A percentile compares a stretch with the other conserved stretches of the same genome.
phyloP scores from a whole-genome alignment of 2,797 vertebrate genomes.

The Periparus ater region DNA sequence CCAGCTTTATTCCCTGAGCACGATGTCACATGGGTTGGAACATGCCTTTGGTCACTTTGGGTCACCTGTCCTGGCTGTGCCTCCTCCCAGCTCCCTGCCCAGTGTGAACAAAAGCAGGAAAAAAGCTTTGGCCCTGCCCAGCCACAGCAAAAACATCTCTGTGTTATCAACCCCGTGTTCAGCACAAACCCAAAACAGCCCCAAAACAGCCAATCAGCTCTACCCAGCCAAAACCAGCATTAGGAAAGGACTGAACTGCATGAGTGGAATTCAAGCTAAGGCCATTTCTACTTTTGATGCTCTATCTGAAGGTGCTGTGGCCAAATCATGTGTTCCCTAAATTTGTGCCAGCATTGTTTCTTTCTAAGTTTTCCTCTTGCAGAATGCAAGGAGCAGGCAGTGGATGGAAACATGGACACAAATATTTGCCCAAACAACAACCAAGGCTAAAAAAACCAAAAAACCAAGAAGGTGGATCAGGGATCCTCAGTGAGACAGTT shows the following conservation, averaged over 20 bases:
- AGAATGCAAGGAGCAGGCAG: rapidly evolving
- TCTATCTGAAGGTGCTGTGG: background rate
- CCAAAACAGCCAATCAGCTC: background rate
- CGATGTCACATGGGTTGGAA: background rate
- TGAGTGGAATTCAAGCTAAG: background rate
- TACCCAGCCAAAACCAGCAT: background rate
- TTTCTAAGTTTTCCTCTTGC: background rate
- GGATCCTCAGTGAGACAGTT: background rate
- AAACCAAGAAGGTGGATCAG: too few relatives aligned
- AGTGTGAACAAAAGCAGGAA: background rate
- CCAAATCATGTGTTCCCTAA: background rate
- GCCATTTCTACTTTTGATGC: background rate
- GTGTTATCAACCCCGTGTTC: rapidly evolving
- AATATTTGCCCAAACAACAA: background rate
- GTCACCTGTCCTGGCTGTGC: background rate
- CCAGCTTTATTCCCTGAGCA: background rate
- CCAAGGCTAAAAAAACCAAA: background rate
- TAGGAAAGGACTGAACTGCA: background rate
- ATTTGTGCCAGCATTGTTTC: background rate
- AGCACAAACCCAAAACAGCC: background rate
- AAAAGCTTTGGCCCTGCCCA: background rate
- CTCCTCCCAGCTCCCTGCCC: background rate
- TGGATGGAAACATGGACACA: background rate
- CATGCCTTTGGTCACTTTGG: background rate
- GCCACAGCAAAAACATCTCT: too few relatives aligned